phyloP scores from a whole-genome alignment of 2,797 vertebrate species.

The Phrynocephalus guinanensis region DNA sequence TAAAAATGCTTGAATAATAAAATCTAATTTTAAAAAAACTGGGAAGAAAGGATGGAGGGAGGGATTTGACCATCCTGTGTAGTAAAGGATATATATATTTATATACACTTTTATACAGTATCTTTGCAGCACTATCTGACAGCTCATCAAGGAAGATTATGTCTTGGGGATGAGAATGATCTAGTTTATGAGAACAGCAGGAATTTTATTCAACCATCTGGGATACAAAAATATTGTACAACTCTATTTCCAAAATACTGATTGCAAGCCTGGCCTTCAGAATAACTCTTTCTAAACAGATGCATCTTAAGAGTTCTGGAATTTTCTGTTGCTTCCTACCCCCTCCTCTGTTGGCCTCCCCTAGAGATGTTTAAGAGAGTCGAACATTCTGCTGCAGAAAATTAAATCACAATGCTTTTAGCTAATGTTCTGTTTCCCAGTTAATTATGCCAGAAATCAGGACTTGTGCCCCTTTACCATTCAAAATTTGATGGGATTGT shows the following conservation, averaged over 20 bases:
- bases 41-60: neutral
- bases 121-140: neutral
- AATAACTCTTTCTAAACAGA: neutral
- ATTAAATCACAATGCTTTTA: too few relatives aligned
- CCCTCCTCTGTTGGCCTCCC: neutral
- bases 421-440: too few relatives aligned
- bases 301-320: neutral
- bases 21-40: neutral
- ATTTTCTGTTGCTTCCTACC: too few relatives aligned
- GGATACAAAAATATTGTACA: neutral
- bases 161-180: neutral
- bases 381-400: neutral
- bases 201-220: slow-evolving; percentile 1
- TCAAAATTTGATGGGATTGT: too few relatives aligned
- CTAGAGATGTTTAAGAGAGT: neutral
- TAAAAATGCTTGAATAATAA: neutral
- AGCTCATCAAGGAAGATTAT: neutral
- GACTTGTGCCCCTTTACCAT: too few relatives aligned
- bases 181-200: neutral
- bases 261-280: neutral
- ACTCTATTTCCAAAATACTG: too few relatives aligned
- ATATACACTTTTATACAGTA: neutral
- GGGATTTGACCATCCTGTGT: neutral
- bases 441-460: neutral
- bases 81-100: neutral